Evolutionary conservation across 2,888 invertebrate genomes (phyloP).

Genomic region (Elmis aenea): DNA sequence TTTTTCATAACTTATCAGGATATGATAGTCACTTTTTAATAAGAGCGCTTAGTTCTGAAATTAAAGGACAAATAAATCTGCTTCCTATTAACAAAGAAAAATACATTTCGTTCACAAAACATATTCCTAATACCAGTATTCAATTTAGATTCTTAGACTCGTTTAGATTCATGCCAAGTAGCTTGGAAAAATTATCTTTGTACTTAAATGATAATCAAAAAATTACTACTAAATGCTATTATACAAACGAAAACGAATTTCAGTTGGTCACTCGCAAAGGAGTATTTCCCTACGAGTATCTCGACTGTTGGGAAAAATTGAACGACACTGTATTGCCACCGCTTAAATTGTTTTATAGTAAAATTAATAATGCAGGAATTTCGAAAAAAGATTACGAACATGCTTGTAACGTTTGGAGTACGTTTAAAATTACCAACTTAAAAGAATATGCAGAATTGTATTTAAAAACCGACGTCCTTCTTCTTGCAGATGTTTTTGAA

Average conservation of each 20-base stretch:
- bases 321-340: slow-evolving; percentile 14
- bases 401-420: slow-evolving; percentile 29
- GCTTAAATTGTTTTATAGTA: slow-evolving; percentile 18
- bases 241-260: slow-evolving; percentile 3
- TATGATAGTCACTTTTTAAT: slow-evolving; percentile 31
- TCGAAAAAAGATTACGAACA: slow-evolving; percentile 26
- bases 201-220: slow-evolving; percentile 5
- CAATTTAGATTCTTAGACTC: slow-evolving; percentile 25
- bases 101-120: slow-evolving; percentile 26
- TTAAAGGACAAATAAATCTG: slow-evolving; percentile 19
- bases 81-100: slow-evolving; percentile 26
- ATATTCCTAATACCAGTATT: slow-evolving; percentile 13
- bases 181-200: slow-evolving; percentile 20
- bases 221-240: background rate
- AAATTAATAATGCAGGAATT: slow-evolving; percentile 17
- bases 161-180: slow-evolving; percentile 25
- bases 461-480: slow-evolving; percentile 28
- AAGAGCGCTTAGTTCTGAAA: slow-evolving; percentile 18
- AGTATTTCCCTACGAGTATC: slow-evolving; percentile 31
- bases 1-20: slow-evolving; percentile 30
- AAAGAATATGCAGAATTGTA: slow-evolving; percentile 30
- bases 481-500: slow-evolving; percentile 32
- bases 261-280: slow-evolving; percentile 21
- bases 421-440: slow-evolving; percentile 25
- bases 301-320: slow-evolving; percentile 15